These are phyloP conservation scores for Carabus problematicus DNA, from an alignment of 2,888 invertebrate species.

Conservation along the genomic window DNA sequence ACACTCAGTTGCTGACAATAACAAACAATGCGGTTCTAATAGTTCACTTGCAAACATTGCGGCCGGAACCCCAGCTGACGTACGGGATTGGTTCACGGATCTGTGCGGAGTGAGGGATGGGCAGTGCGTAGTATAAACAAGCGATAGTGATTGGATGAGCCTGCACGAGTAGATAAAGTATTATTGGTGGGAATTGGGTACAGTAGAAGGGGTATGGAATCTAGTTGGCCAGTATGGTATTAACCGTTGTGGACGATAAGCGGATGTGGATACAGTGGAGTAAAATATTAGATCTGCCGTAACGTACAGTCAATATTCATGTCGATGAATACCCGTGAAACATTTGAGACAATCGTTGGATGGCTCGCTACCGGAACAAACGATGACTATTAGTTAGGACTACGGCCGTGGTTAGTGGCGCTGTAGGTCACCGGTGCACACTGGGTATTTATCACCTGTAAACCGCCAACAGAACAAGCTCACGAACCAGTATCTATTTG, in stretches of 20 bases:
- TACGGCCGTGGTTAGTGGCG: slow-evolving; percentile 9
- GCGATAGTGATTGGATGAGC: slow-evolving; percentile 1
- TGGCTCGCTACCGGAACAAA: slow-evolving; percentile 36
- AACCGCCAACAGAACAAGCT: neutral
- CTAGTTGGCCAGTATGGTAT: too few relatives aligned
- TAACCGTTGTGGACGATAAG: too few relatives aligned
- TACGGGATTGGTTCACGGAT: neutral
- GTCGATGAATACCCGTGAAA: neutral
- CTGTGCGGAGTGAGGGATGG: neutral
- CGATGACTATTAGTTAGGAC: slow-evolving; percentile 39
- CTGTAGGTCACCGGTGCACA: slow-evolving; percentile 25
- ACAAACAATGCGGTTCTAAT: slow-evolving; percentile 41
- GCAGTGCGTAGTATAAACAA: neutral
- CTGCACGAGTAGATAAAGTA: neutral
- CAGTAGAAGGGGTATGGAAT: neutral
- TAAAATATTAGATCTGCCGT: too few relatives aligned
- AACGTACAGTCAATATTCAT: too few relatives aligned
- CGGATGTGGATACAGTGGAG: too few relatives aligned
- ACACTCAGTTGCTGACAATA: slow-evolving; percentile 30
- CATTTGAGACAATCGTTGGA: slow-evolving; percentile 27
- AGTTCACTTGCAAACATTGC: slow-evolving; percentile 20
- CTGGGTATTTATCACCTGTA: slow-evolving; percentile 36
- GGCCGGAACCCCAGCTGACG: too few relatives aligned
- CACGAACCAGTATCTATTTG: slow-evolving; percentile 36
- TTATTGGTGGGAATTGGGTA: slow-evolving; percentile 14